Base-by-base conservation (phyloP, 2,888 invertebrate genomes). In the Vanessa cardui region DNA sequence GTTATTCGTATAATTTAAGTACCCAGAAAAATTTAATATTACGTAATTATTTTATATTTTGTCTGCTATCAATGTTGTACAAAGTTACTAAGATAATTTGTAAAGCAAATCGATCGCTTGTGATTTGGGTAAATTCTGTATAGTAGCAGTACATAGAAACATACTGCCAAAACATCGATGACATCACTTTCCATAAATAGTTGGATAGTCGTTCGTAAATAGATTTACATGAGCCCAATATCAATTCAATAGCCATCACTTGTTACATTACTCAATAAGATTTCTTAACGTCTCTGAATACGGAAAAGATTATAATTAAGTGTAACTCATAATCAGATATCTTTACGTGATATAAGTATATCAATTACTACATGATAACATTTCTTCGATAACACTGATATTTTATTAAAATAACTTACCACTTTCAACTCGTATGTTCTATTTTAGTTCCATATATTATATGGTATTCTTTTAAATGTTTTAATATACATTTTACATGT, bases 131-230 rank as follows among this genome's bases (percentile, higher is more conserved):
- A 58, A 62, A 67, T 61, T 49, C 58, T 54, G 18, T 61, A 61
- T 58, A 62, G 66, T 49, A 21, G 46, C 65, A 60, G 59, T 56
- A 62, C 59, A 66, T 69, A 65, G 62, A 67, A 64, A 66, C 64
- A 67, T 64, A 72, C 66, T 77, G 79, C 78, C 79, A 78, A 78
- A 80, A 78, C 74, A 66, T 67, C 68, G 69, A 77, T 77, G 80
- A 81, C 77, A 78, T 80, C 78, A 78, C 72, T 54, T n/a, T 68
- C 74, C 78, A 80, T 73, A 76, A 78, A 80, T 81, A 82, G 75
- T 60, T 60, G 50, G 45, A 64, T 39, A 39, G 39, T 54, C 56
- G 66, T 71, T 75, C 73, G 72, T 73, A 78, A 78, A 78, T 75
- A 78, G 70, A 75, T 71, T 54, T 61, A 67, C 52, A 60, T 33